These are phyloP conservation scores for Drosophila hydei DNA, from an alignment of 1,140 invertebrate species.

Conservation along the genomic window DNA sequence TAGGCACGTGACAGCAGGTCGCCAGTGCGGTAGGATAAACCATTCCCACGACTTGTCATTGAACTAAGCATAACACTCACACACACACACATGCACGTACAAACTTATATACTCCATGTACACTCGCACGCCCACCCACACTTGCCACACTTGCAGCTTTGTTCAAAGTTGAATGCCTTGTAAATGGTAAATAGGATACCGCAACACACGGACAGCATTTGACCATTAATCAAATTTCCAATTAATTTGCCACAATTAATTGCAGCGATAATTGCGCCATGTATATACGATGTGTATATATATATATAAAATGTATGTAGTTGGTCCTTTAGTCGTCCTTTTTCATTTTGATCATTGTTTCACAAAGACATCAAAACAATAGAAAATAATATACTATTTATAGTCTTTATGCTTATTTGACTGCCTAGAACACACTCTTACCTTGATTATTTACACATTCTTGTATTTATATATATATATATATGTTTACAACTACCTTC, in stretches of 20 bases:
- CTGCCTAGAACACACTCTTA: no score
- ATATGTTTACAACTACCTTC: no score
- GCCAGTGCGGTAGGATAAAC: conserved; percentile 22
- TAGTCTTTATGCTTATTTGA: no score
- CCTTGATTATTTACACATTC: no score
- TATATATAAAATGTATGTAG: neutral
- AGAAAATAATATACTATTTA: no score
- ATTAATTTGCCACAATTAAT: conserved; percentile 80
- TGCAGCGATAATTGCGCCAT: conserved; percentile 63
- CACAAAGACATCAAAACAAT: no score
- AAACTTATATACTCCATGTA: conserved; percentile 2
- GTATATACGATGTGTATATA: no score
- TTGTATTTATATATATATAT: no score
- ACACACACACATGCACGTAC: neutral
- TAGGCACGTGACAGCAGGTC: conserved; percentile 69
- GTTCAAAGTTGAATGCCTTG: conserved; percentile 70
- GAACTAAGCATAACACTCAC: conserved; percentile 18
- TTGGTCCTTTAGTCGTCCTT: conserved; percentile 1
- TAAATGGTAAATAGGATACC: conserved; percentile 46
- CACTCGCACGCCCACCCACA: conserved; percentile 11
- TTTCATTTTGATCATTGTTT: no score
- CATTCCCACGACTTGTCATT: conserved; percentile 69
- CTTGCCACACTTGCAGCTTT: conserved; percentile 46
- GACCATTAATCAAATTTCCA: conserved; percentile 77
- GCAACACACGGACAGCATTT: conserved; percentile 49